Evolutionary conservation across 2,113 vertebrate species (phyloP).

Genomic region (Electrona antarctica): DNA sequence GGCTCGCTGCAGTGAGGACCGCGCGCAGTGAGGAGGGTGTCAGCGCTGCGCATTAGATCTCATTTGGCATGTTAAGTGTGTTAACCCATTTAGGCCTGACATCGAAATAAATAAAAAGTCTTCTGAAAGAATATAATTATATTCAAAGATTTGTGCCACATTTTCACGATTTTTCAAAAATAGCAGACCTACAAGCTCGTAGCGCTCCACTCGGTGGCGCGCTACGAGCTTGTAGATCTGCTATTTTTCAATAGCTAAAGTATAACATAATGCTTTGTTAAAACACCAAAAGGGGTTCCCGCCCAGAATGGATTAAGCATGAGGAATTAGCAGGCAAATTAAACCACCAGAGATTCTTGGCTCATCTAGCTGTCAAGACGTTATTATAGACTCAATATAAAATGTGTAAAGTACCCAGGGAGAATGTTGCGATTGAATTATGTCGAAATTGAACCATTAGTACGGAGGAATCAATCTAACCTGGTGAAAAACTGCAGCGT

Average conservation of each 20-base stretch:
- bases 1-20: slow-evolving; percentile 5
- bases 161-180: too few species aligned
- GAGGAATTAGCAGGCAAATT: slow-evolving; percentile 69
- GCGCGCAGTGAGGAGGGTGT: slow-evolving; percentile 29
- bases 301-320: too few species aligned
- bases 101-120: too few species aligned
- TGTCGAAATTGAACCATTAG: slow-evolving; percentile 75
- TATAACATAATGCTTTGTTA: too few species aligned
- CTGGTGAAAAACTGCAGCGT: slow-evolving; percentile 39
- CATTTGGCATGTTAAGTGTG: slow-evolving; percentile 66
- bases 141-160: too few species aligned
- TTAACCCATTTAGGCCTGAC: too few species aligned
- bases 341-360: slow-evolving; percentile 63
- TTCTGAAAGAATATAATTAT: too few species aligned
- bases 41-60: slow-evolving; percentile 37
- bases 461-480: slow-evolving; percentile 64
- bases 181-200: too few species aligned
- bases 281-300: too few species aligned
- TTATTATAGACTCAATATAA: slow-evolving; percentile 69
- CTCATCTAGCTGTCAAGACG: slow-evolving; percentile 67
- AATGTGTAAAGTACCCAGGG: slow-evolving; percentile 70
- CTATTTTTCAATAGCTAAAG: too few species aligned
- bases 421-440: slow-evolving; percentile 73
- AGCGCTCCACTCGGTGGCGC: too few species aligned
- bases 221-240: too few species aligned